Evolutionary conservation across 2,113 vertebrate genomes (phyloP).

Genomic region (Nyctibius bracteatus): DNA sequence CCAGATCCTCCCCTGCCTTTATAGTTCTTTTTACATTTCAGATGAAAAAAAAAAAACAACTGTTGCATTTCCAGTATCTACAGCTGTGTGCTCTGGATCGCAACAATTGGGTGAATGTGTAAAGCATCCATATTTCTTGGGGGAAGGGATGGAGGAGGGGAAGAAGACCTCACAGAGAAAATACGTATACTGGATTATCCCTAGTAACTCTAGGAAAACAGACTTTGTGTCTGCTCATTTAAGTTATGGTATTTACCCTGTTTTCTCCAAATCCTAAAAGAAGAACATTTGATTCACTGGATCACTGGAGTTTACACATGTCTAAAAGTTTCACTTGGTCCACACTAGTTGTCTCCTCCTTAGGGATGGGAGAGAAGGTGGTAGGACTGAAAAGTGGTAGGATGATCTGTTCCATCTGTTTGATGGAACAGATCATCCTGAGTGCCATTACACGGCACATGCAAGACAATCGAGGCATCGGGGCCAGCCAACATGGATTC

Average conservation of each 20-base stretch:
- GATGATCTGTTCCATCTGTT: no score
- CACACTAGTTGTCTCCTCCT: neutral
- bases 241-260: neutral
- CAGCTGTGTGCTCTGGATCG: neutral
- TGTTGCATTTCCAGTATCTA: neutral
- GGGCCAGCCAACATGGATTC: no score
- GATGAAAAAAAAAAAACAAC: neutral
- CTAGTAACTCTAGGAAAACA: neutral
- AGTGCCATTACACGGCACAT: no score
- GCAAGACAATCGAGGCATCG: no score
- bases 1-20: neutral
- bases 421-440: no score
- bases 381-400: neutral
- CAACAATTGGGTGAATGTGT: neutral
- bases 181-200: neutral
- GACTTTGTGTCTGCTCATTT: neutral
- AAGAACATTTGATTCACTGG: neutral
- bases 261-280: neutral
- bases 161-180: neutral
- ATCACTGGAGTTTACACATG: neutral
- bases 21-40: neutral
- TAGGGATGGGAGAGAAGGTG: neutral
- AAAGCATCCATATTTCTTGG: neutral
- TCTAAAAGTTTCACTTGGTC: neutral
- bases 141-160: neutral